Base-by-base conservation (phyloP, 2,113 vertebrate species). In the Gymnogyps californianus region DNA sequence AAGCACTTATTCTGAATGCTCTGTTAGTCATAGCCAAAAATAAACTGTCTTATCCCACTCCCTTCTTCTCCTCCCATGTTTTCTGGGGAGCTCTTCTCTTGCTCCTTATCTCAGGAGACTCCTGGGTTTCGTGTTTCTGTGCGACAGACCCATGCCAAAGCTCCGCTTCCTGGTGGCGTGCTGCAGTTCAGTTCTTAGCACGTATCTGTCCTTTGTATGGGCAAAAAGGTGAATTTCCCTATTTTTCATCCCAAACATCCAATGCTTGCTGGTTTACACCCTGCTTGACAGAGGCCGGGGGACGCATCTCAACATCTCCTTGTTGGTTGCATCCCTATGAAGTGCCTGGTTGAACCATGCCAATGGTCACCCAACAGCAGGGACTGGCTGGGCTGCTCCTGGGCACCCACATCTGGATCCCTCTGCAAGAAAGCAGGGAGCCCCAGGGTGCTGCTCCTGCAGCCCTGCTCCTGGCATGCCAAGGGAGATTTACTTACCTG, bases 101-200 rank as follows among this genome's bases (percentile, higher is more conserved):
- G 8, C 15, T 76, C 44, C 19, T 61, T 61, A 24, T 79, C 54
- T 92, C 40, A 42, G 83, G 47, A 75, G 44, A 11, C 44, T 82
- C 1, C 1, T 26, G 26, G 24, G 11, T 70, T 93, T 90, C 1
- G 1, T 46, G 25, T 62, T 89, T 71, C n/a, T 70, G 6, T n/a
- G 19, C 0, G 10, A 47, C 1, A 71, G 51, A 62, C 8, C 18
- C 24, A 0, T 32, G 13, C 29, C 29, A 16, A 66, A 74, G n/a
- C 70, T 85, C 47, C 0, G 0, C 71, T 93, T 65, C 62, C 74
- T 10, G 3, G 47, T n/a, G 20, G 10, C 1, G 0, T 83, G 9
- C 49, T 90, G 59, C 40, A 55, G 7, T 40, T 93, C 36, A 46
- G 36, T 34, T 24, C 69, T 77, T 6, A 86, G 58, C 16, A 54